Base-by-base conservation (phyloP, 2,797 vertebrate species). In the Gobionotothen gibberifrons region DNA sequence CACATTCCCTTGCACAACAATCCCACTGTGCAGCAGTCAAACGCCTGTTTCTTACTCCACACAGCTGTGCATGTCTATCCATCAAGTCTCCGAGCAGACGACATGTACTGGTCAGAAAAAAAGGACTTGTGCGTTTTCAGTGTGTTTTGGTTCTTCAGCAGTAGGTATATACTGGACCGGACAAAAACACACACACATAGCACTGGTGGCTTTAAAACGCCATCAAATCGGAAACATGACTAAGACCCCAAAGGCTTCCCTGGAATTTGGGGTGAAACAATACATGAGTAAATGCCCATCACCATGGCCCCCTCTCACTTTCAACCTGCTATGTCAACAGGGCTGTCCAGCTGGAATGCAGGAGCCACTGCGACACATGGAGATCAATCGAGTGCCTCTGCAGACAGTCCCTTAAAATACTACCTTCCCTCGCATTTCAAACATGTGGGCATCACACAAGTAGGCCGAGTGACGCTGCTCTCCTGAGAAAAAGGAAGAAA, bases 321-420 rank as follows among this genome's bases (percentile, higher is more conserved):
- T 89, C 81, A 82, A 83, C 86, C 79, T 83, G 84, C 89, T 92
- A 69, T 89, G 89, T 93, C 92, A 93, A 93, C 91, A 92, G 63
- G 57, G 53, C 82, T 17, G 26, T 63, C 64, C 68, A 78, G 87
- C 69, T 89, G 90, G 92, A 94, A 95, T 93, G 92, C 76, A 84
- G 77, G 69, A 88, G 78, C 60, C 77, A 75, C 79, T 16, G 63
- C 53, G 55, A 77, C 62, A 46, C 43, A 70, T 17, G 56, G 53
- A 84, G 76, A 79, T 76, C 78, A 78, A 58, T 68, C 74, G 66
- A 44, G 73, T 17, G 58, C 19, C 60, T 57, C 43, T 42, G 21
- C 44, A 47, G 71, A 36, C 79, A 46, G 40, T 16, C 46, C 14
- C 47, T 79, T 9, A 19, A 81, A 86, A 70, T 15, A 21, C 59